A percentile compares a stretch with the other conserved stretches of the same genome.
These are phyloP conservation scores for Erebia ligea DNA, from an alignment of 2,888 invertebrate genomes.

Conservation along the genomic window DNA sequence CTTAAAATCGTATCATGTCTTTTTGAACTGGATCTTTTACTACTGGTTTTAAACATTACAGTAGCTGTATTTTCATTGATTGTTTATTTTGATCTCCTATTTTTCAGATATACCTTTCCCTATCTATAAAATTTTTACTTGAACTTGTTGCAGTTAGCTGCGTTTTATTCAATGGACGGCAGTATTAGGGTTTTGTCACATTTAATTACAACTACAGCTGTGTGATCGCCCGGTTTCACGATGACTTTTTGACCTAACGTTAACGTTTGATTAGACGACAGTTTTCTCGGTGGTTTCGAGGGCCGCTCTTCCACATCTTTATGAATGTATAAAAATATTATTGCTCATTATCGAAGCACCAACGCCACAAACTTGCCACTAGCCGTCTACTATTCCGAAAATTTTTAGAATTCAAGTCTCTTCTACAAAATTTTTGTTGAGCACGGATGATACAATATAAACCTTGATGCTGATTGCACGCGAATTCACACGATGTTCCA, in stretches of 20 bases:
- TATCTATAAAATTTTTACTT: background rate
- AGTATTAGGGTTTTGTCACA: background rate
- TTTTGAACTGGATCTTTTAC: no score
- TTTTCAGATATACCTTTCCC: background rate
- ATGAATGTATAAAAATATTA: slow-evolving; percentile 84
- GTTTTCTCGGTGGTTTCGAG: slow-evolving; percentile 49
- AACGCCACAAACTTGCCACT: slow-evolving; percentile 82
- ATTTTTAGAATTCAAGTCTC: slow-evolving; percentile 73
- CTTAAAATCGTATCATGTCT: no score
- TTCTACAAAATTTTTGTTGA: slow-evolving; percentile 68
- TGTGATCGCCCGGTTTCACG: slow-evolving; percentile 46
- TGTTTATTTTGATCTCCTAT: background rate
- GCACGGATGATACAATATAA: slow-evolving; percentile 60
- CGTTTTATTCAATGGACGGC: background rate
- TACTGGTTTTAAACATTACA: no score
- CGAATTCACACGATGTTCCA: background rate
- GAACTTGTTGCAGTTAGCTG: background rate
- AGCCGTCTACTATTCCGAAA: slow-evolving; percentile 75
- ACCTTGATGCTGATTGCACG: slow-evolving; percentile 8
- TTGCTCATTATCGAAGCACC: slow-evolving; percentile 82
- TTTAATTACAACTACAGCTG: slow-evolving; percentile 28
- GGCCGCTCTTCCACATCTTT: slow-evolving; percentile 64
- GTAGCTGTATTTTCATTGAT: no score
- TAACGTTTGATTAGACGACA: slow-evolving; percentile 26
- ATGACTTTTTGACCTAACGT: slow-evolving; percentile 73